Base-by-base conservation (phyloP, 2,888 invertebrate species). In the Drosophila multiciliata region DNA sequence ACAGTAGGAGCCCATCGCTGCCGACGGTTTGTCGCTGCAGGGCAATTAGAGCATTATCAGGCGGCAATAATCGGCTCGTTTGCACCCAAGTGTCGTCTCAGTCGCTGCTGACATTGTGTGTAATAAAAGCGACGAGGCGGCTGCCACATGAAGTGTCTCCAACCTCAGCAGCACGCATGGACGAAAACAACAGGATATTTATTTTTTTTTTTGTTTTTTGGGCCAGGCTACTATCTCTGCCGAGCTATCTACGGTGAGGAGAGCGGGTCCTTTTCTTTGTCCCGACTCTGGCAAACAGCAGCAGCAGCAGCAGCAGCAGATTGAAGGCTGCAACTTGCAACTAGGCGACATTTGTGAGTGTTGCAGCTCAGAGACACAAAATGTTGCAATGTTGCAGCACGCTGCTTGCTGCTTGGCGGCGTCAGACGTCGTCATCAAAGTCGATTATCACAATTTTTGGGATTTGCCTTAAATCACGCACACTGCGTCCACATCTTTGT, bases 11-110 rank as follows among this genome's bases (percentile, higher is more conserved):
- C 75, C 65, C 82, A 52, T 68, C 40, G 55, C 52, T 68, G 77
- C 57, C 74, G 75, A 74, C 80, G 60, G 57, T 38, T 75, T 75
- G 73, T 71, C 73, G 75, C 78, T 78, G 80, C 80, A 78, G 78
- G 86, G 90, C 87, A 89, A 89, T 89, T 89, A 89, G 83, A 90
- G 75, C 80, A 84, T 86, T 90, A 90, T 89, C 91, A 87, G 83
- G 87, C 90, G 82, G 82, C 84, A 87, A 87, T 87, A 90, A 90
- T 90, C 87, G 84, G 74, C 80, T 87, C 90, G 90, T 87, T 90
- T 87, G 87, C 86, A 90, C 88, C 90, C 86, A 81, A 86, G 79
- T 87, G 84, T 84, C 84, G 82, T 86, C 76, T 50, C 63, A 49
- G 80, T 76, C 63, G 62, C 52, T 63, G 80, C 77, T 83, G 78